A percentile compares a stretch with the other conserved stretches of the same genome.
Conservation (phyloP, 2,113 vertebrate genomes). For the Phyllostomus discolor region DNA sequence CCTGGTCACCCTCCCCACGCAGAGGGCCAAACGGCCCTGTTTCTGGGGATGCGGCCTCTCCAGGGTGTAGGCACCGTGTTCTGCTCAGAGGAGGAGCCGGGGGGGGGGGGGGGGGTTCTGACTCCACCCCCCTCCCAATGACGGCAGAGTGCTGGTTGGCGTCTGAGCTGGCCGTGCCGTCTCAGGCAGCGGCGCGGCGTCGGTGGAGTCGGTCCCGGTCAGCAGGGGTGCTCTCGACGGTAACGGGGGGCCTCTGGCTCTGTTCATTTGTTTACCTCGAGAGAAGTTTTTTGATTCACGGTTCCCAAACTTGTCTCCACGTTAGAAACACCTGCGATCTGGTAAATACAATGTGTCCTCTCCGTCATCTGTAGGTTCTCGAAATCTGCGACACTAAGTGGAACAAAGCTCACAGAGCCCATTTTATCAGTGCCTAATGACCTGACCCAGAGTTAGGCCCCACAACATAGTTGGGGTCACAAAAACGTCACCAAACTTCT, state of each 20-base stretch:
- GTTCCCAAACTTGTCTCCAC: neutral
- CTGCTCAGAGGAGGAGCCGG: neutral
- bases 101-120: neutral
- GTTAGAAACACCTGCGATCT: neutral
- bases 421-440: neutral
- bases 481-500: neutral
- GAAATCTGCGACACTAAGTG: too few relatives aligned
- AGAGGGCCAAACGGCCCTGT: neutral
- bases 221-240: fast-evolving
- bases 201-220: neutral
- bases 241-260: neutral
- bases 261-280: too few relatives aligned
- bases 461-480: neutral
- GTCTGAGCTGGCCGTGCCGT: fast-evolving
- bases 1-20: neutral
- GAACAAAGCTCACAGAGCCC: neutral
- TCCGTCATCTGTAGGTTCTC: fast-evolving
- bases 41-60: neutral
- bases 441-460: neutral
- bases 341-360: neutral
- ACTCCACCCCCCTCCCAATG: neutral
- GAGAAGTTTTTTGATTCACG: neutral
- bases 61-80: neutral
- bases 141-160: fast-evolving
- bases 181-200: neutral